phyloP scores from a whole-genome alignment of 2,888 invertebrate species.

The Leptinotarsa tumamoca region DNA sequence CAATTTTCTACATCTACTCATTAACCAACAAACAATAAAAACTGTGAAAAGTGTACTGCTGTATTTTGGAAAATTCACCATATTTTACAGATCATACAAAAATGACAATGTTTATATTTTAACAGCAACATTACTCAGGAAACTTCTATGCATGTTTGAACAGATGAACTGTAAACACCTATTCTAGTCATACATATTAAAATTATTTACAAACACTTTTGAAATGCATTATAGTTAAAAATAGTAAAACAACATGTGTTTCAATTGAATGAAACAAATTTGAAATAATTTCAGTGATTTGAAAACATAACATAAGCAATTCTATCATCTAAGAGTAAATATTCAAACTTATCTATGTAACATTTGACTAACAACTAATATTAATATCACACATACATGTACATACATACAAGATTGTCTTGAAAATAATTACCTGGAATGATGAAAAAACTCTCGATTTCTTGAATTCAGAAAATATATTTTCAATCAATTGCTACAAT shows the following conservation, averaged over 20 bases:
- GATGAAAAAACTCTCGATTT: background rate
- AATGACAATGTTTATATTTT: constrained; percentile 1
- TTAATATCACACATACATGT: background rate
- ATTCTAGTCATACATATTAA: background rate
- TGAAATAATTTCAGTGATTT: background rate
- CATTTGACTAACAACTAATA: background rate
- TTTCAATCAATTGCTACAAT: too few species aligned
- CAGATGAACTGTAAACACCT: background rate
- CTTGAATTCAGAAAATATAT: too few species aligned
- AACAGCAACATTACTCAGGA: background rate
- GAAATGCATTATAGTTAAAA: too few species aligned
- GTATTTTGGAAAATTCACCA: background rate
- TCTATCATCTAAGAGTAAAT: background rate
- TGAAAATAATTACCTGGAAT: background rate
- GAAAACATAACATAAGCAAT: background rate
- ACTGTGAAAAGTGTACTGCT: too few species aligned
- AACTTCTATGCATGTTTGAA: background rate
- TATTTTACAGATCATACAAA: background rate
- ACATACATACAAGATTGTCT: background rate
- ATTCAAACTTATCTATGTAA: background rate
- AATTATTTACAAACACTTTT: background rate
- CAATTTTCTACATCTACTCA: too few species aligned
- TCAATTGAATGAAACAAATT: background rate
- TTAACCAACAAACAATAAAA: too few species aligned
- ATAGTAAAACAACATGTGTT: background rate